phyloP scores from a whole-genome alignment of 2,113 vertebrate species.

The Engraulis encrasicolus region DNA sequence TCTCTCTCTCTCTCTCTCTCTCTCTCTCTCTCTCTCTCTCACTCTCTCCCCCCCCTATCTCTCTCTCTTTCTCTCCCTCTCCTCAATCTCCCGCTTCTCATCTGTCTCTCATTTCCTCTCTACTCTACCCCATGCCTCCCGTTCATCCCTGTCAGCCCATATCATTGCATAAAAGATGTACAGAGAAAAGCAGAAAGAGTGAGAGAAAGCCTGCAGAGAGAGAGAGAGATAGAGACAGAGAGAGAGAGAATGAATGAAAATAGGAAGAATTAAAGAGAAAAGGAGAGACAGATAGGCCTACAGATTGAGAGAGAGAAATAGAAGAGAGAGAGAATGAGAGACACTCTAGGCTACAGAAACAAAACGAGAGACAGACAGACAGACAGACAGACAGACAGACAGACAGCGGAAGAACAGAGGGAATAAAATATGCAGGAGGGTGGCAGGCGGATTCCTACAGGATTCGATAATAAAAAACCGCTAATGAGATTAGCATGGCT shows the following conservation, averaged over 20 bases:
- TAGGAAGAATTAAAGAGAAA: neutral
- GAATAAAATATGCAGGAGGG: slow-evolving; percentile 35
- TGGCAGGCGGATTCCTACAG: slow-evolving; percentile 41
- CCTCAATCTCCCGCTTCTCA: neutral
- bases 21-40: neutral
- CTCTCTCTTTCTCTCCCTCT: neutral
- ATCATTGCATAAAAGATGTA: neutral
- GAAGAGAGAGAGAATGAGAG: too few relatives aligned
- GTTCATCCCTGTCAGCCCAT: too few relatives aligned
- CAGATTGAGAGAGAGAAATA: too few relatives aligned
- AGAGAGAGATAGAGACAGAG: neutral
- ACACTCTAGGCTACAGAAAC: too few relatives aligned
- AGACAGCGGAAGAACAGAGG: neutral
- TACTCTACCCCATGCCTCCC: too few relatives aligned
- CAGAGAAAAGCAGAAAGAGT: neutral
- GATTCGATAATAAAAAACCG: slow-evolving; percentile 46
- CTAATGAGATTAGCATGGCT: slow-evolving; percentile 49
- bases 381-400: neutral
- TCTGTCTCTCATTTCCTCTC: neutral
- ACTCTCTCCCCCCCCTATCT: neutral
- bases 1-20: neutral
- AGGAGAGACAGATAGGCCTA: neutral
- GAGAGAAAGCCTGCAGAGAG: neutral
- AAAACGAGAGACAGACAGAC: neutral
- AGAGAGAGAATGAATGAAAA: neutral